Evolutionary conservation across 2,797 vertebrate genomes (phyloP), one percentile per base, ranked within the genome.

Genomic region (Petrocephalus sullivani): DNA sequence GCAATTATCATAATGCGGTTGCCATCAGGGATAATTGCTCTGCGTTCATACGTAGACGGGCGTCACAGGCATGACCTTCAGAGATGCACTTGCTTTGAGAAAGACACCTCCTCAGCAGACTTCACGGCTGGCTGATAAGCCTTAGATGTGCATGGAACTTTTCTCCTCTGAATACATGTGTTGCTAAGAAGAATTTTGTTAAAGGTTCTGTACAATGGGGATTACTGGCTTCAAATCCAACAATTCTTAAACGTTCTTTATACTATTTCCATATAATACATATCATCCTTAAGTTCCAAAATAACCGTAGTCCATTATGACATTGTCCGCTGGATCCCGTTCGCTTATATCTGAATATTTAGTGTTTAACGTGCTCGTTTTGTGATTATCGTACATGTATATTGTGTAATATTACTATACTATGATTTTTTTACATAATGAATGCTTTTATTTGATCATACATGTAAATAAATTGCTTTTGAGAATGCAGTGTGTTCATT

Each of bases 391-490:
- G 94, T 96, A 94, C 90, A 94, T 96, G 94, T 96, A 93, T 90
- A 94, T 96, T 96, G 94, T 96, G 96, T 96, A 95, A 95, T 95
- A 95, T 95, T 97, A 96, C 94, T 92, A 94, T 88, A 91, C 28
- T 28, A 95, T 95, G 94, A 94, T 96, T 96, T 95, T 98, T 97
- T 95, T 97, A 97, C 96, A 95, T 91, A 95, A 95, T 95, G 92
- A 94, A 94, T 95, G 95, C 97, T 96, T 95, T 96, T 97, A 95
- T 95, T 93, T 96, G 94, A 94, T 93, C 95, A 92, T 89, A 94
- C 96, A 96, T 97, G 97, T 98, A 97, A 98, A 98, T 99, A 98
- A 98, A 98, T 95, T 95, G 53, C 33, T 58, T 87, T 67, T 95
- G 91, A 19, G 60, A 4, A 41, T 56, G 3, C 14, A 12, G 51